These are phyloP conservation scores for Emydoidea blandingii DNA, from an alignment of 2,797 vertebrate genomes.

Conservation along the genomic window DNA sequence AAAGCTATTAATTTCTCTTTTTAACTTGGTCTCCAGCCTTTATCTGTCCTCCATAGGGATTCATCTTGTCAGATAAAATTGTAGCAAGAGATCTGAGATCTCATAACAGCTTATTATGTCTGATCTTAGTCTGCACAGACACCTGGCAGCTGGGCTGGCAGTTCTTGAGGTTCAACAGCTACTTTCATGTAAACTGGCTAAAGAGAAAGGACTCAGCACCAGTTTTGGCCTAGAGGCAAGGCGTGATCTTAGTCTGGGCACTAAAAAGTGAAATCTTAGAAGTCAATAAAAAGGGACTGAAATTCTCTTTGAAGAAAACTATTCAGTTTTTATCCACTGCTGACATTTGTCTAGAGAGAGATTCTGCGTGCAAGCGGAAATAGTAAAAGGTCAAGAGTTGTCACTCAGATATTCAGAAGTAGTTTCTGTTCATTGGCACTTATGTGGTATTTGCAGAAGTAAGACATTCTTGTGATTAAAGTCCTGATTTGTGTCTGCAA, in stretches of 20 bases:
- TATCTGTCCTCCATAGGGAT: background rate
- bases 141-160: background rate
- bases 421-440: background rate
- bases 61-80: constrained; percentile 6
- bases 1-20: background rate
- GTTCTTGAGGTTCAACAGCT: constrained; percentile 5
- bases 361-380: background rate
- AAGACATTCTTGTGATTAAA: background rate
- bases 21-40: constrained; percentile 18
- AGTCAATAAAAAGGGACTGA: constrained; percentile 23
- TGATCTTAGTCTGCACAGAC: background rate
- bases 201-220: constrained; percentile 32
- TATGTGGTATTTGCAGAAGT: background rate
- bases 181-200: background rate
- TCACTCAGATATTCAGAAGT: background rate
- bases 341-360: background rate
- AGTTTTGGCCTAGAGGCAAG: background rate
- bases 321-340: background rate
- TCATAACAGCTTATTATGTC: background rate
- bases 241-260: background rate
- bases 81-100: constrained; percentile 19
- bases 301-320: constrained; percentile 47
- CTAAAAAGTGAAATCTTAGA: background rate
- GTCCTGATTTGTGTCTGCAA: background rate
- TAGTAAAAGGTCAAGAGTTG: background rate